Evolutionary conservation across 2,888 invertebrate species (phyloP), one percentile per base, ranked within the genome.

Genomic region (Scotopteryx bipunctaria): DNA sequence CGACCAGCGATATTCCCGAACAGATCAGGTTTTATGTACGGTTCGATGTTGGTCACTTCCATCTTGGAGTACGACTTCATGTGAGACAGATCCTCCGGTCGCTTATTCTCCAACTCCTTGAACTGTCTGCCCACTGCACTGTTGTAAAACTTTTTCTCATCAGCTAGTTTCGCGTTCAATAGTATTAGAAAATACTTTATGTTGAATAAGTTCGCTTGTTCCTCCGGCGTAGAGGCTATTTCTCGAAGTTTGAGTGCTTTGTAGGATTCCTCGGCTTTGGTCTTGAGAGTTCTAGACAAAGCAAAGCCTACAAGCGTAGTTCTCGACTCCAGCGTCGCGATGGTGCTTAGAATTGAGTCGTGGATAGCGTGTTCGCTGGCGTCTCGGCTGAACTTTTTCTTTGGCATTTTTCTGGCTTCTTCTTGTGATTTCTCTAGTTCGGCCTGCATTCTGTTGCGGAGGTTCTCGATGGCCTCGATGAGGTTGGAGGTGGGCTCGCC

Each of bases 401-500:
- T 16, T 29, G 3, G 2, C 3, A 1, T 16, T 17, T 8, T 5
- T 15, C 3, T 9, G 15, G 29, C 6, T 1, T 14, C 15, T 0
- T 14, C 21, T 1, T 44, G 21, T n/a, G 1, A 13, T 5, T 11
- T 5, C 1, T 44, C 13, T 0, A 25, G 14, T n/a, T 47, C 47
- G 0, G 14, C 2, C 11, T 17, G 16, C 47, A 51, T 40, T 3
- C 15, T 33, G 5, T 15, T 9, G 2, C 27, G 13, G 0, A 45
- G 23, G 16, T 33, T 11, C 0, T 16, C 16, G 2, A 35, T 5
- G 14, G 51, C 51, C 1, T 11, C 3, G 3, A 40, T 13, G 1
- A 51, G 35, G 35, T 35, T 40, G 13, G 32, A 8, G 0, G 27
- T 16, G 13, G 47, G 29, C 5, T 14, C 53, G 6, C 79, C 81